Base-by-base conservation (phyloP, 2,888 invertebrate genomes). In the Zygothrica quintamaculata region DNA sequence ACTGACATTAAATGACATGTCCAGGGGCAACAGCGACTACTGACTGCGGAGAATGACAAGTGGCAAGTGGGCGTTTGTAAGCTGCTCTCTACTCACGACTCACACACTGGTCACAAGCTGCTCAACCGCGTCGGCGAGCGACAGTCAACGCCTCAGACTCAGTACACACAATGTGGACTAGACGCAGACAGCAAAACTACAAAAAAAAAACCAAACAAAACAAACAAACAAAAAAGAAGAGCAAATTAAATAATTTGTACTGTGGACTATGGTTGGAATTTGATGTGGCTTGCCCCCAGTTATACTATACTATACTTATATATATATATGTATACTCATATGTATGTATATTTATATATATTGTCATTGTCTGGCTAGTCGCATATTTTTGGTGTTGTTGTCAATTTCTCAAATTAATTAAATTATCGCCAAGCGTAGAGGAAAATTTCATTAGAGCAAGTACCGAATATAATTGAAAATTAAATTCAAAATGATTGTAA, bases 161-260 rank as follows among this genome's bases (percentile, higher is more conserved):
- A 18, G 36, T 34, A 36, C 46, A 46, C 53, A 53, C 40, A 53
- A 36, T 33, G 44, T 60, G 33, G 16, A 18, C 7, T 12, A 43
- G 8, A 39, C 13, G 42, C 5, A 18, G 34, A 31, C 26, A 31
- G 12, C 36, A 47, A 31, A 40, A 39, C 18, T 22, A 47, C 18
- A 29, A 36, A 40, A 8, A 25, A 42, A 15, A 40, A 42, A n/a
- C n/a, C n/a, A n/a, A n/a, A n/a, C n/a, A n/a, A n/a, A n/a, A n/a
- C n/a, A n/a, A n/a, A n/a, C 52, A 31, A 40, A 55, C 61, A 31
- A 44, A 58, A 70, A 29, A 34, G 51, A 40, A 29, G 36, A 36
- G 55, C 52, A 71, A 77, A 85, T 85, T 85, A 76, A 87, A 87
- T 85, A 85, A 87, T 79, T 79, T 87, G 65, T 70, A 65, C 74